These are phyloP conservation scores for Malurus alboscapulatus DNA, from an alignment of 2,113 vertebrate genomes.

Conservation along the genomic window DNA sequence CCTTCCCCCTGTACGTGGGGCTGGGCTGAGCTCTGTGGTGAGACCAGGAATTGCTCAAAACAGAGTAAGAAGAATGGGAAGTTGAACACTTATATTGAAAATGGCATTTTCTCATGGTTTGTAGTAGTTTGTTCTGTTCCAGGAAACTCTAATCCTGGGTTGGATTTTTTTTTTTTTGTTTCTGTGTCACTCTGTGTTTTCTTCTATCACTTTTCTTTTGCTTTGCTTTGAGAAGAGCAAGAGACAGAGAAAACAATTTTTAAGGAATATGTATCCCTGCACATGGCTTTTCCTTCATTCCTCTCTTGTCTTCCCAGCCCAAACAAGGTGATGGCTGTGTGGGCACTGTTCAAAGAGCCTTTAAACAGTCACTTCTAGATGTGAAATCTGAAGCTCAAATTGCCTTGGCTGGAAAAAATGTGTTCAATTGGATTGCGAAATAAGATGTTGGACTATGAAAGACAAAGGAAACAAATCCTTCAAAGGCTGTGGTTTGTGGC, in stretches of 20 bases:
- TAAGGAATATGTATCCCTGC: neutral
- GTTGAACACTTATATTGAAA: neutral
- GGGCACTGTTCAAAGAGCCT: neutral
- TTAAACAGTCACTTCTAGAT: neutral
- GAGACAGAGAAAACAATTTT: neutral
- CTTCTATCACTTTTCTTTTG: neutral
- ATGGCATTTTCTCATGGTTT: neutral
- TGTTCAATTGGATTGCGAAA: neutral
- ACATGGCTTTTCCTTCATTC: neutral
- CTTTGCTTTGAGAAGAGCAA: neutral
- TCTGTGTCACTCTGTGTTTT: neutral
- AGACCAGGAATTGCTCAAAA: neutral
- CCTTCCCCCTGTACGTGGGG: rapidly evolving
- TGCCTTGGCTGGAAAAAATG: neutral
- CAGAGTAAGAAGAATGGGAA: neutral
- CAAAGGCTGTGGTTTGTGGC: neutral
- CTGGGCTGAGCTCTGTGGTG: neutral
- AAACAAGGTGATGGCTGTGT: neutral
- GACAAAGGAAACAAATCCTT: neutral
- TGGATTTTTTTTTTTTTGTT: neutral
- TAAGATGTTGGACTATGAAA: neutral
- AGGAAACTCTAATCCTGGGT: neutral
- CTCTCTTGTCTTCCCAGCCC: neutral
- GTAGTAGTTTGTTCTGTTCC: neutral
- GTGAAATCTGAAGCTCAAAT: neutral